Percentiles rank a stretch among this genome's conserved stretches.
Evolutionary conservation across 2,797 vertebrate species (phyloP).

Genomic region (Acanthurus tractus): DNA sequence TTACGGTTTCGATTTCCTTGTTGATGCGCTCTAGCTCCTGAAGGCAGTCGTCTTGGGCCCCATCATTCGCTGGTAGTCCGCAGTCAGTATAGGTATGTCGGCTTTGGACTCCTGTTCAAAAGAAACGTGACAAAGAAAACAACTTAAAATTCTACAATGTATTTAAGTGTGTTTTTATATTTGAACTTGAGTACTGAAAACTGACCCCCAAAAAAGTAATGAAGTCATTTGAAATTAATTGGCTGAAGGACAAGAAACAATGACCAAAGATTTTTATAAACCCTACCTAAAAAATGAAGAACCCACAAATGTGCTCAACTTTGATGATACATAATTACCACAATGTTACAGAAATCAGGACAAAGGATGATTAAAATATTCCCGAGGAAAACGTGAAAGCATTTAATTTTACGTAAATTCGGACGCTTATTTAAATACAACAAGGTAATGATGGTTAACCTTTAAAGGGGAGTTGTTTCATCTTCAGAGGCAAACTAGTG

Average conservation of each 20-base stretch:
- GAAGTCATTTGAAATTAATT: background rate
- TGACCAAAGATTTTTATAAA: background rate
- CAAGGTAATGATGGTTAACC: background rate
- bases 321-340: background rate
- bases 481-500: background rate
- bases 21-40: conserved; percentile 83
- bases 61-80: conserved; percentile 36
- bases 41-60: conserved; percentile 62
- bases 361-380: too few species aligned
- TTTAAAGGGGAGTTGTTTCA: background rate
- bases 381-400: accelerated
- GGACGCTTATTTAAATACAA: background rate
- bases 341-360: background rate
- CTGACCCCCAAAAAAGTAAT: background rate
- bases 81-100: background rate
- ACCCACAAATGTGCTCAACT: background rate
- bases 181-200: background rate
- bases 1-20: conserved; percentile 84
- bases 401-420: background rate
- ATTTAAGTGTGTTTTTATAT: background rate
- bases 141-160: background rate
- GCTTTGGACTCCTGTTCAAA: conserved; percentile 62
- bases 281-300: background rate
- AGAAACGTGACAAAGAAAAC: background rate
- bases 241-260: too few species aligned